Evolutionary conservation across 1,140 invertebrate genomes (phyloP).

Genomic region (Augochlora pura): DNA sequence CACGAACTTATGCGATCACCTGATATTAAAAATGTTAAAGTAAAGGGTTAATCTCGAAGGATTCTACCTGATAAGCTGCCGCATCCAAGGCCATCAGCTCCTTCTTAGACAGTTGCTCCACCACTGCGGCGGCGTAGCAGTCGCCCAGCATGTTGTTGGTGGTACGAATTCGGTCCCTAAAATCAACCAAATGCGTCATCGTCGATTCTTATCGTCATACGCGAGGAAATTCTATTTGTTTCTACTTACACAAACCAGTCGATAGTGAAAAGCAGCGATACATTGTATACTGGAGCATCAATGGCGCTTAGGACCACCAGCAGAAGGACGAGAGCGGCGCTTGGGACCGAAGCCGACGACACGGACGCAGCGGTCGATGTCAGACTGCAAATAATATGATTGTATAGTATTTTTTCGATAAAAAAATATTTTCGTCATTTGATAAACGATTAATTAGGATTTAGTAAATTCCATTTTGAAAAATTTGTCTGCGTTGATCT

Average conservation of each 20-base stretch:
- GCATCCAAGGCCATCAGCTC: conserved; percentile 88
- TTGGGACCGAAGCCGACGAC: conserved; percentile 95
- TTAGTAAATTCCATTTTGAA: too few species aligned
- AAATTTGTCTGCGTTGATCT: too few species aligned
- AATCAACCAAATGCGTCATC: too few species aligned
- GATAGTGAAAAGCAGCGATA: conserved; percentile 91
- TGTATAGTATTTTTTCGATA: neutral
- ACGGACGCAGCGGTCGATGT: conserved; percentile 95
- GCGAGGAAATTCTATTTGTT: conserved; percentile 52
- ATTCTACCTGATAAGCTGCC: conserved; percentile 82
- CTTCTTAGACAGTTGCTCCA: conserved; percentile 90
- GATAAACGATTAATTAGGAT: too few species aligned
- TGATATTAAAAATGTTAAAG: too few species aligned
- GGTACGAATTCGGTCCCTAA: conserved; percentile 91
- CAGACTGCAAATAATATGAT: conserved; percentile 81
- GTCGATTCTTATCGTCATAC: neutral
- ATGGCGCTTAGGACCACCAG: conserved; percentile 93
- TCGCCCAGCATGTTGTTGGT: conserved; percentile 94
- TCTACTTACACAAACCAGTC: conserved; percentile 94
- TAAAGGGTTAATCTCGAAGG: too few species aligned
- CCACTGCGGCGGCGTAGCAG: conserved; percentile 92
- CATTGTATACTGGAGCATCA: conserved; percentile 89
- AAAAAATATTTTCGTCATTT: neutral
- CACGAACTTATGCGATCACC: too few species aligned
- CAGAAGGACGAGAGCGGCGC: conserved; percentile 93